Evolutionary conservation across 1,140 invertebrate genomes (phyloP), one percentile per base, ranked within the genome.

Genomic region (Tetragnatha versicolor): DNA sequence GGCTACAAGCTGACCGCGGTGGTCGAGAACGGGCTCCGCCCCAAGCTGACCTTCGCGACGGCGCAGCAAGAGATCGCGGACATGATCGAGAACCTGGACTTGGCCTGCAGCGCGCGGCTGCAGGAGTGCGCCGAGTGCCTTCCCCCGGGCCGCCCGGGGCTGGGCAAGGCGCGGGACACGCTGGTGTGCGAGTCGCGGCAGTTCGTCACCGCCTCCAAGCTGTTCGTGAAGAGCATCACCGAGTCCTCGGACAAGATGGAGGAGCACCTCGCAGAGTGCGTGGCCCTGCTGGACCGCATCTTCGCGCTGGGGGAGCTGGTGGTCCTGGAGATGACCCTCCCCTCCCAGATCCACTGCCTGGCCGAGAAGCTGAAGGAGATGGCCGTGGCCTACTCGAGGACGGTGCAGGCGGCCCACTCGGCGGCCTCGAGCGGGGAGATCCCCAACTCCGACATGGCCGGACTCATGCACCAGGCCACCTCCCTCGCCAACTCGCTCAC

Each of bases 161-260:
- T 79, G 17, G 77, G 22, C 3, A 78, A 91, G n/a, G 91, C 92
- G 7, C 90, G 91, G 82, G 93, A 93, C 79, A 90, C 91, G 81
- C 86, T 96, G 17, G 92, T 92, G 0, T 87, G 89, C 35, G 92
- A 94, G 84, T 92, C 93, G 0, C 88, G 93, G 69, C 90, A 92
- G 14, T 89, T 95, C 82, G 93, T 95, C 45, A 93, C 92, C 0
- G 91, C 93, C 33, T 94, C 93, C 10, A 93, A 95, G 81, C 87
- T 92, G 39, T 88, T 96, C 78, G 93, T 96, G 20, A 92, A 93
- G 60, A 91, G 91, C 60, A 90, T 93, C 83, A 93, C 92, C 0
- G 88, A 91, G 72, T 84, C 85, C 22, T 84, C 86, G 69, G 88
- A 88, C 9, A 88, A 88, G 79, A 87, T 91, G 25, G 85, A 89